Evolutionary conservation across 2,888 invertebrate species (phyloP).

Genomic region (Mimumesa dahlbomi): DNA sequence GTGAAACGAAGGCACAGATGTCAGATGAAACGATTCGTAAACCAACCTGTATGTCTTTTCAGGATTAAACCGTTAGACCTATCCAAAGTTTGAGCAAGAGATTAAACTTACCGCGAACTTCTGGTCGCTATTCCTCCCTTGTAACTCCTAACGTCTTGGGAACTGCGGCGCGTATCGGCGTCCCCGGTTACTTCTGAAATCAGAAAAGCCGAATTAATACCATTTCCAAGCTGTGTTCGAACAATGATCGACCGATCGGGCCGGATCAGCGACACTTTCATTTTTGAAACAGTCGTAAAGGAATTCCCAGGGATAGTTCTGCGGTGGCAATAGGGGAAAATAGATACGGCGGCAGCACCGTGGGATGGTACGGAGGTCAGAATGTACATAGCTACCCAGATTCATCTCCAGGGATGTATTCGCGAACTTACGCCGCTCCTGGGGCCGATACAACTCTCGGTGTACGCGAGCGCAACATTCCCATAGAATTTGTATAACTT

Average conservation of each 20-base stretch:
- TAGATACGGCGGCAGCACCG: constrained; percentile 24
- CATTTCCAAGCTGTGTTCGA: too few species aligned
- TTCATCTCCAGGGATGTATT: constrained; percentile 62
- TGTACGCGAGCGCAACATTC: constrained; percentile 24
- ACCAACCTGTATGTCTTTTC: constrained; percentile 55
- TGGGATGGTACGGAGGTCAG: constrained; percentile 29
- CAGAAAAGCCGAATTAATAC: constrained; percentile 10
- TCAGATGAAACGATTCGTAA: constrained; percentile 38
- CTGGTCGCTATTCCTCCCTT: background rate
- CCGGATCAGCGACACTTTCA: background rate
- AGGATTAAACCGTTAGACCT: constrained; percentile 52
- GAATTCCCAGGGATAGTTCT: constrained; percentile 5
- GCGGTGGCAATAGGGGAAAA: constrained; percentile 29
- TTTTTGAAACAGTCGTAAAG: constrained; percentile 12
- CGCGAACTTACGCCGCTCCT: constrained; percentile 57
- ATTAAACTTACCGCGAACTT: constrained; percentile 49
- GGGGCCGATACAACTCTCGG: constrained; percentile 50
- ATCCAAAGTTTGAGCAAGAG: constrained; percentile 41
- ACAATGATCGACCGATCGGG: constrained; percentile 15
- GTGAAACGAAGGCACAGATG: constrained; percentile 27
- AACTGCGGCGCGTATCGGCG: background rate
- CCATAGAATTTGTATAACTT: constrained; percentile 33
- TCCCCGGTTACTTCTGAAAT: constrained; percentile 38
- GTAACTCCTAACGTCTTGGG: constrained; percentile 17
- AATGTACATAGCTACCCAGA: constrained; percentile 43